phyloP scores from a whole-genome alignment of 2,113 vertebrate species.

The Bos javanicus region DNA sequence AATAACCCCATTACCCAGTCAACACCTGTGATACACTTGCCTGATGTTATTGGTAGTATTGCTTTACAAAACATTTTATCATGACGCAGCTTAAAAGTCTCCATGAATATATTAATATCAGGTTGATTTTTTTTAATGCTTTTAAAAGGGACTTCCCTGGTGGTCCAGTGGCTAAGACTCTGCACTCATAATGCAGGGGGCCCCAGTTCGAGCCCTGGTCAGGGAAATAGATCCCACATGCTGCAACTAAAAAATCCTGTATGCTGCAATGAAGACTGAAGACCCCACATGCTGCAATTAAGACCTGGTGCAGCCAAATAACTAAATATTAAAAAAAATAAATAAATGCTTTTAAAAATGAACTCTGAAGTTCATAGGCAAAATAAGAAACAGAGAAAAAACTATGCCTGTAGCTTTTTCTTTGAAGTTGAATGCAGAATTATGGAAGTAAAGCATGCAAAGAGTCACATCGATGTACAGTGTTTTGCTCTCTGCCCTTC shows the following conservation, averaged over 20 bases:
- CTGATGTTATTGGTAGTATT: background rate
- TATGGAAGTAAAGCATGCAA: background rate
- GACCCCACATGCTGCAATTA: too few relatives aligned
- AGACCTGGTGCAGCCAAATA: too few relatives aligned
- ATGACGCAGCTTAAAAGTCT: background rate
- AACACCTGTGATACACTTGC: background rate
- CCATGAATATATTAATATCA: background rate
- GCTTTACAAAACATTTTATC: slow-evolving; percentile 7
- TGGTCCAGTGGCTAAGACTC: too few relatives aligned
- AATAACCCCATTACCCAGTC: background rate
- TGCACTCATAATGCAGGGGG: too few relatives aligned
- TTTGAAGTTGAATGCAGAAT: background rate
- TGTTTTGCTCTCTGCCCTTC: background rate
- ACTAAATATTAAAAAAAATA: too few relatives aligned
- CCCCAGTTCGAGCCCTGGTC: too few relatives aligned
- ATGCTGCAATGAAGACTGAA: too few relatives aligned
- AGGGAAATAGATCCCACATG: too few relatives aligned
- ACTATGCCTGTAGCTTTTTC: background rate
- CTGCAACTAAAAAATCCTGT: too few relatives aligned
- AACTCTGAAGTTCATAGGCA: background rate
- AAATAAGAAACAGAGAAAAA: background rate
- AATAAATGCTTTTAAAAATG: background rate
- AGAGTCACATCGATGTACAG: background rate
- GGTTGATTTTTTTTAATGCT: background rate
- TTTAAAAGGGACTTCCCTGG: background rate